Percentiles rank a stretch among this genome's conserved stretches.
phyloP scores from a whole-genome alignment of 1,140 invertebrate genomes.

The Pseudomyrmex flavicornis region DNA sequence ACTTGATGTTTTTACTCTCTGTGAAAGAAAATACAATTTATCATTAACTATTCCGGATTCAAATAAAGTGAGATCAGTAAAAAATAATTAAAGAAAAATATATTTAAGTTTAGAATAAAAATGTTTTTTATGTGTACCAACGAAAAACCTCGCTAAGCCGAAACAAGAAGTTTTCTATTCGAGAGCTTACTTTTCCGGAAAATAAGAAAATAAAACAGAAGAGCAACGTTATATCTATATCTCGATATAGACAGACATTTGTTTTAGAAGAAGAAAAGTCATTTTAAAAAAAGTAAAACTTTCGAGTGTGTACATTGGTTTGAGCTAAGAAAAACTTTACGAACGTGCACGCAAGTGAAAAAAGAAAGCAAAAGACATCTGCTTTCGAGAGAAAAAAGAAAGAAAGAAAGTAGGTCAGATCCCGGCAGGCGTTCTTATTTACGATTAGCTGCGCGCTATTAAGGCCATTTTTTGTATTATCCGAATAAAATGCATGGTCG shows the following conservation, averaged over 20 bases:
- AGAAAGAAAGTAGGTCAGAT: slow-evolving; percentile 70
- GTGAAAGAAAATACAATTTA: slow-evolving; percentile 20
- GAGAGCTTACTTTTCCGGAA: neutral
- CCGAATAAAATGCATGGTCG: slow-evolving; percentile 82
- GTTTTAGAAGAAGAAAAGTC: neutral
- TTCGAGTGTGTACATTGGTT: slow-evolving; percentile 38
- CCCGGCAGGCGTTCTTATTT: slow-evolving; percentile 68
- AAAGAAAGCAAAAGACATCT: slow-evolving; percentile 32
- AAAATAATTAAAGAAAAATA: too few relatives aligned
- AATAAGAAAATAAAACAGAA: slow-evolving; percentile 7
- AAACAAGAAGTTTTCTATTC: neutral
- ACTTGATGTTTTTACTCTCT: slow-evolving; percentile 43
- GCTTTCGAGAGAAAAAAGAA: neutral
- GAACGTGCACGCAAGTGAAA: slow-evolving; percentile 22
- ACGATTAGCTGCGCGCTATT: slow-evolving; percentile 66
- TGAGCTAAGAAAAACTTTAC: slow-evolving; percentile 42
- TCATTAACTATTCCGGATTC: slow-evolving; percentile 1
- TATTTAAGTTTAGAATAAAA: too few relatives aligned
- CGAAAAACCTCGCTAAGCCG: neutral
- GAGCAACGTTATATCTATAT: neutral
- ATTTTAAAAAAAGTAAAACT: slow-evolving; percentile 48
- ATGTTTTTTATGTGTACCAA: neutral
- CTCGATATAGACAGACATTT: slow-evolving; percentile 4
- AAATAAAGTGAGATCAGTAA: neutral
- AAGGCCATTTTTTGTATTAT: slow-evolving; percentile 81